phyloP scores from a whole-genome alignment of 2,888 invertebrate species.

The Oscheius sp. region DNA sequence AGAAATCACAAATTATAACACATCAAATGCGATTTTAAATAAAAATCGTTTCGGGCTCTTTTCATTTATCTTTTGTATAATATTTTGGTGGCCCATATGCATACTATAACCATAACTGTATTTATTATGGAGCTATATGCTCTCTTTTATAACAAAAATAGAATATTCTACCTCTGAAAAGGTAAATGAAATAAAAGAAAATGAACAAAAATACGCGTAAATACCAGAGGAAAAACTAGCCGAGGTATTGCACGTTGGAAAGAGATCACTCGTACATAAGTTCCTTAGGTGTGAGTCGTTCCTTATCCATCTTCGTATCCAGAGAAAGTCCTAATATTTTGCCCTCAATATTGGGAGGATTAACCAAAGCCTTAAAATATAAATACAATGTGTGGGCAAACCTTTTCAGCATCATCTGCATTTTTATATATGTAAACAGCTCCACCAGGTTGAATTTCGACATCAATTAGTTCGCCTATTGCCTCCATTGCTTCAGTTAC shows the following conservation, averaged over 20 bases:
- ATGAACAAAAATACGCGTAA: neutral
- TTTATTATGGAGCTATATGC: slow-evolving; percentile 25
- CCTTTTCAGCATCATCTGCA: slow-evolving; percentile 8
- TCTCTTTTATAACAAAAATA: slow-evolving; percentile 19
- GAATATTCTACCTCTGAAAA: neutral
- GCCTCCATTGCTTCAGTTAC: slow-evolving; percentile 18
- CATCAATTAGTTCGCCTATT: slow-evolving; percentile 9
- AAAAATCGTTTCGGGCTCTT: slow-evolving; percentile 8
- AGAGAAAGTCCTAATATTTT: too few relatives aligned
- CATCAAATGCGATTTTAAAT: neutral
- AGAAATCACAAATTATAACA: neutral
- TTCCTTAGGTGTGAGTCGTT: too few relatives aligned
- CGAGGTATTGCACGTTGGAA: too few relatives aligned
- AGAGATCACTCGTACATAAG: slow-evolving; percentile 10
- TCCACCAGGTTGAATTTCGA: neutral
- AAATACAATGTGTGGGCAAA: neutral
- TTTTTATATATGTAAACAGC: slow-evolving; percentile 10
- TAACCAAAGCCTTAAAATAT: neutral
- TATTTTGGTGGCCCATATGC: slow-evolving; percentile 17
- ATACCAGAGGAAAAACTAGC: neutral
- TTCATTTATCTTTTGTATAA: neutral
- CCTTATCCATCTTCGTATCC: too few relatives aligned
- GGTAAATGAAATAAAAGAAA: neutral
- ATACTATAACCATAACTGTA: neutral
- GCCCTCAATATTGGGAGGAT: neutral